Evolutionary conservation across 2,888 invertebrate genomes (phyloP).

Genomic region (Epinotia demarniana): DNA sequence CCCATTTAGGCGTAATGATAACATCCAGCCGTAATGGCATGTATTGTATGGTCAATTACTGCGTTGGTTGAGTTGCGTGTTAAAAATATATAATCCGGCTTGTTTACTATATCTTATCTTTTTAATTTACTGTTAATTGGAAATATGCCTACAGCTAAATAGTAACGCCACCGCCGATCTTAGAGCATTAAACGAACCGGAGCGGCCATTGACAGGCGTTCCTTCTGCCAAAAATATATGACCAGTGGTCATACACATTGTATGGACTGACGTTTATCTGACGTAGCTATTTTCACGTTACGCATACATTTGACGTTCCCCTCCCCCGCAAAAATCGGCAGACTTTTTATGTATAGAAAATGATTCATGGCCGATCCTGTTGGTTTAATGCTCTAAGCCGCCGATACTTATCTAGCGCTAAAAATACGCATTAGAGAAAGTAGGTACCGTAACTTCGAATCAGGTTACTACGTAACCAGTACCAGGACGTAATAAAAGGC

Average conservation of each 20-base stretch:
- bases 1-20: constrained; percentile 27
- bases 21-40: constrained; percentile 19
- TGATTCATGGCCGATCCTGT: too few species aligned
- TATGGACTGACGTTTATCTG: too few species aligned
- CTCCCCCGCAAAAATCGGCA: too few species aligned
- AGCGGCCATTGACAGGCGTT: too few species aligned
- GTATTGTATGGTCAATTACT: constrained; percentile 22
- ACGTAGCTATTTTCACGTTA: too few species aligned
- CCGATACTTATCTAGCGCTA: background rate
- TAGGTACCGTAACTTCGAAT: background rate
- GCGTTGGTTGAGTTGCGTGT: background rate
- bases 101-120: constrained; percentile 10
- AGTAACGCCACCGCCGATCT: background rate
- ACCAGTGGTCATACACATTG: too few species aligned
- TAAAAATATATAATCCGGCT: background rate
- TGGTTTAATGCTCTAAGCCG: too few species aligned
- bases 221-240: too few species aligned
- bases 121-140: constrained; percentile 1
- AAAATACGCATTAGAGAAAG: too few species aligned
- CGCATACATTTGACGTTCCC: too few species aligned
- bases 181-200: too few species aligned
- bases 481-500: constrained; percentile 58
- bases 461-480: constrained; percentile 21
- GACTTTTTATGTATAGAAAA: too few species aligned
- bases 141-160: background rate